These are phyloP conservation scores for Acleris holmiana DNA, from an alignment of 2,888 invertebrate genomes.

Conservation along the genomic window DNA sequence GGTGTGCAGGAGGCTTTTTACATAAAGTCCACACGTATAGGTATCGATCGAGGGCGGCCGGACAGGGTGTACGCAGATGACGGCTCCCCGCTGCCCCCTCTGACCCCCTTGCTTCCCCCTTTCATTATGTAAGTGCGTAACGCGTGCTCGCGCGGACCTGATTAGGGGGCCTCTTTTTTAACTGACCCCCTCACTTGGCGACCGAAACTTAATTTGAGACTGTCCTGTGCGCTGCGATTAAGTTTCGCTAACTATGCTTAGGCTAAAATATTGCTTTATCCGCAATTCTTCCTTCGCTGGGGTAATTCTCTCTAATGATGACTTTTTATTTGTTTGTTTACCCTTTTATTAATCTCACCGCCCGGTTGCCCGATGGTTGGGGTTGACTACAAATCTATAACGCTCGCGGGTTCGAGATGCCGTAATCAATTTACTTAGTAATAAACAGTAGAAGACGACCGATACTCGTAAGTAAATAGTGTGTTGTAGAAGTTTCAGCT, in stretches of 20 bases:
- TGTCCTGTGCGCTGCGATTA: constrained; percentile 68
- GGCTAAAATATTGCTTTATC: constrained; percentile 40
- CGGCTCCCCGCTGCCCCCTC: constrained; percentile 67
- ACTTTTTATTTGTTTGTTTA: not conserved
- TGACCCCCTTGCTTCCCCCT: constrained; percentile 74
- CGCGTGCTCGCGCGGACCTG: constrained; percentile 83
- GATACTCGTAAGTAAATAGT: constrained; percentile 9
- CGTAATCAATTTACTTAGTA: not conserved
- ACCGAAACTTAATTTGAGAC: constrained; percentile 81
- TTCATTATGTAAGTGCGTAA: constrained; percentile 85
- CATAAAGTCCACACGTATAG: constrained; percentile 84
- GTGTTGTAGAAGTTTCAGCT: constrained; percentile 36
- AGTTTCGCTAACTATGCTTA: constrained; percentile 58
- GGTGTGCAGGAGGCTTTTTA: constrained; percentile 84
- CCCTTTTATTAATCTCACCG: no score
- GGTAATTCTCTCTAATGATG: constrained; percentile 39
- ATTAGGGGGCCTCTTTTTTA: constrained; percentile 83
- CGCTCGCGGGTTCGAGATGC: not conserved
- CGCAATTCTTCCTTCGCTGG: constrained; percentile 48
- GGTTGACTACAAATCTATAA: not conserved
- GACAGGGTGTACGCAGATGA: constrained; percentile 84
- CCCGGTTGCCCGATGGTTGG: no score
- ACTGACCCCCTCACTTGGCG: constrained; percentile 81
- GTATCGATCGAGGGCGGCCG: constrained; percentile 82
- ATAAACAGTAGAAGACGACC: not conserved